phyloP scores from a whole-genome alignment of 2,113 vertebrate species.

The Cranoglanis bouderius region DNA sequence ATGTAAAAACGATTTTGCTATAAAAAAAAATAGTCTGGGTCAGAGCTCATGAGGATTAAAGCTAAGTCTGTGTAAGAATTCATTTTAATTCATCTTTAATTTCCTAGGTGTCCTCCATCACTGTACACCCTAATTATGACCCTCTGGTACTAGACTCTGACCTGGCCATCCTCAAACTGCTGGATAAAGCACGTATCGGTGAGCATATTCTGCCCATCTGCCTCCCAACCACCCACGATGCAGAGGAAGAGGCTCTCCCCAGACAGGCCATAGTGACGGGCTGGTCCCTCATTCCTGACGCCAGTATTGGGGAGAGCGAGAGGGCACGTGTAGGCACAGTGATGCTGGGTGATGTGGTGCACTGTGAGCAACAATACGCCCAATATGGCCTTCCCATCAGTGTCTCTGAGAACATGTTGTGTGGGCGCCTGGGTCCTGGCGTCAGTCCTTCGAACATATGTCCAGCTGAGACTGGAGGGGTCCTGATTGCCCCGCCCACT shows the following conservation, averaged over 20 bases:
- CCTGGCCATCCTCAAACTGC: constrained; percentile 86
- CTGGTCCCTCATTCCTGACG: constrained; percentile 84
- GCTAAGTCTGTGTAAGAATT: not conserved
- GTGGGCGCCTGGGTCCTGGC: constrained; percentile 77
- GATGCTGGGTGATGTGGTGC: constrained; percentile 82
- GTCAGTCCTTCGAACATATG: constrained; percentile 84
- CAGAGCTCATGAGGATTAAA: not conserved
- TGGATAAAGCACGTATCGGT: constrained; percentile 91
- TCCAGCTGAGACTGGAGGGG: constrained; percentile 92
- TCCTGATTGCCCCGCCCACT: constrained; percentile 76
- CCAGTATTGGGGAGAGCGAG: constrained; percentile 74
- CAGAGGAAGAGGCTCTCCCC: constrained; percentile 61
- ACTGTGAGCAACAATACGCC: constrained; percentile 93
- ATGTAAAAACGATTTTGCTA: not conserved
- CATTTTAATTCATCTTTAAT: not conserved
- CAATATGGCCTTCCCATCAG: constrained; percentile 85
- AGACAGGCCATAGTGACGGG: constrained; percentile 83
- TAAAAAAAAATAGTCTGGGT: not conserved
- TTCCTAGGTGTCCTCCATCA: constrained; percentile 84
- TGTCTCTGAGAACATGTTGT: constrained; percentile 96
- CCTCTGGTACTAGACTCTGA: constrained; percentile 91
- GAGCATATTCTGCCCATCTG: constrained; percentile 89
- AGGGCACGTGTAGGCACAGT: constrained; percentile 81
- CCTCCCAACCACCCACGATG: constrained; percentile 74
- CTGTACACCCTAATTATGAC: constrained; percentile 90